Percentiles rank a stretch among this genome's conserved stretches.
These are phyloP conservation scores for Chalcosyrphus nemorum DNA, from an alignment of 2,888 invertebrate genomes.

Conservation along the genomic window DNA sequence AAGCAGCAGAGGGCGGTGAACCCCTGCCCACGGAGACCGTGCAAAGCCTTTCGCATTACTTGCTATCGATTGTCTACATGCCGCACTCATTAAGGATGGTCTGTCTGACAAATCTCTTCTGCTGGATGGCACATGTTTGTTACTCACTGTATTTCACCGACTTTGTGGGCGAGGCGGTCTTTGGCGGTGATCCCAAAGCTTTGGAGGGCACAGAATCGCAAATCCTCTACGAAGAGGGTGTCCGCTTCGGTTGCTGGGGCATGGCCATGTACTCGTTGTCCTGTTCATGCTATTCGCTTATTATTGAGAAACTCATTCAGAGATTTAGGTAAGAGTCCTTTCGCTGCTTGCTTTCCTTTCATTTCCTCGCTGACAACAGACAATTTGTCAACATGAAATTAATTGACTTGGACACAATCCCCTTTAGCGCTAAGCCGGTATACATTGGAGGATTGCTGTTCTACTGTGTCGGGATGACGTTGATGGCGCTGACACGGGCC, in stretches of 20 bases:
- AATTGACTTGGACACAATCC: conserved; percentile 79
- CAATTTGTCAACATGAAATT: conserved; percentile 44
- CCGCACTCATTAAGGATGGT: conserved; percentile 92
- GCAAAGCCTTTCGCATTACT: conserved; percentile 88
- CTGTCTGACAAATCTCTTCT: conserved; percentile 96
- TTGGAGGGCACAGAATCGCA: conserved; percentile 86
- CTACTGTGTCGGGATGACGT: conserved; percentile 93
- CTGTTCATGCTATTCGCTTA: conserved; percentile 94
- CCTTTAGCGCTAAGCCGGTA: conserved; percentile 89
- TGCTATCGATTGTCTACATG: conserved; percentile 95
- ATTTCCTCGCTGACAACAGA: conserved; percentile 16
- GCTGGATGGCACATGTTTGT: conserved; percentile 99
- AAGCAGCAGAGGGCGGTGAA: conserved; percentile 69
- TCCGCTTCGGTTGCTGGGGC: conserved; percentile 97
- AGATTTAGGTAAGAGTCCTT: conserved; percentile 85
- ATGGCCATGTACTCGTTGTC: conserved; percentile 98
- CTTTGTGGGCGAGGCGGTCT: conserved; percentile 85
- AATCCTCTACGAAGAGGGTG: conserved; percentile 92
- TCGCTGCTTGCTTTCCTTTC: no score
- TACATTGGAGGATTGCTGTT: conserved; percentile 95
- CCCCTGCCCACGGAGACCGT: conserved; percentile 74
- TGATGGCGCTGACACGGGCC: conserved; percentile 91
- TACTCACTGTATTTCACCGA: conserved; percentile 98
- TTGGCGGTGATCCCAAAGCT: conserved; percentile 84
- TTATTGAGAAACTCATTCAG: conserved; percentile 93